Conservation (phyloP, 2,797 vertebrate species). For the Sardinella longiceps region DNA sequence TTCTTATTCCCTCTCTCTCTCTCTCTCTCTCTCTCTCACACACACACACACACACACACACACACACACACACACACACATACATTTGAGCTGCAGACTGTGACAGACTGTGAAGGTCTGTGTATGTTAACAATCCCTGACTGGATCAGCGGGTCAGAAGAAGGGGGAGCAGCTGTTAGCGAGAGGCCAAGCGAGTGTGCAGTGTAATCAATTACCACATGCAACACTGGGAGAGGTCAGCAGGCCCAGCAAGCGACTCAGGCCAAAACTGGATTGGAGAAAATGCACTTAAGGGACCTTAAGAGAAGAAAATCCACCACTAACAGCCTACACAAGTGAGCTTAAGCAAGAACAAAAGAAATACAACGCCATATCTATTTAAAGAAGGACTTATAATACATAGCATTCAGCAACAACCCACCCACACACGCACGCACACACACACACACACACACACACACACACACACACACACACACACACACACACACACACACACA, state of each 20-base stretch:
- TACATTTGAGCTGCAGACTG: conserved; percentile 13
- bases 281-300: conserved; percentile 55
- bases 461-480: no score
- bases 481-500: not conserved
- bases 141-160: conserved; percentile 12
- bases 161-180: conserved; percentile 9
- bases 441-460: conserved; percentile 6
- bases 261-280: conserved; percentile 60
- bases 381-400: conserved; percentile 55
- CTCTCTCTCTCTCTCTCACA: not conserved
- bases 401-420: conserved; percentile 26
- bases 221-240: not conserved
- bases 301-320: conserved; percentile 54
- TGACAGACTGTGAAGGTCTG: conserved; percentile 24
- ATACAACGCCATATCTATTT: conserved; percentile 57
- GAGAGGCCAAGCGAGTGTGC: conserved; percentile 5
- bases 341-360: conserved; percentile 59
- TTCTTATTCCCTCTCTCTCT: not conserved
- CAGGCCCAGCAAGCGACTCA: not conserved
- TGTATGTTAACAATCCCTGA: conserved; percentile 20
- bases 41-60: not conserved
- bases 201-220: conserved; percentile 61
- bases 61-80: not conserved
- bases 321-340: conserved; percentile 56
- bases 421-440: not conserved